Base-by-base conservation (phyloP, 2,797 vertebrate species). In the Sitta carolinensis region DNA sequence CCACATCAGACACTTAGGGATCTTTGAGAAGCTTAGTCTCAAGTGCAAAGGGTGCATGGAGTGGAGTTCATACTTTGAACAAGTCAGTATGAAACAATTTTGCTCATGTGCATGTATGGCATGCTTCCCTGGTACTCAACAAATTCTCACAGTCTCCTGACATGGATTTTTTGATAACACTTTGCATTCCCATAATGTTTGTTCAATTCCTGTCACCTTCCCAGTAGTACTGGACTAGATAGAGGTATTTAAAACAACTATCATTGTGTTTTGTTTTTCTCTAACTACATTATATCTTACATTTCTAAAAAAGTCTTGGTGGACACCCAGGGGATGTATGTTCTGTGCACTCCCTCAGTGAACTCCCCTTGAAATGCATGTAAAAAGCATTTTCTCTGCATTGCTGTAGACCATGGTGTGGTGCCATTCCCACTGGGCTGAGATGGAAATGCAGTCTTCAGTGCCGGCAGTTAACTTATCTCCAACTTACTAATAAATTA, bases 121-220 rank as follows among this genome's bases (percentile, higher is more conserved):
- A 96, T 4, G 0, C 82, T 94, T 87, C 52, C 55, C 67, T n/a
- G 10, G 38, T 61, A 38, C 80, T 94, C 42, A 29, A 64, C 51
- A 80, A 88, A 94, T 94, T 93, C 84, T 84, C 87, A 29, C 3
- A 45, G 29, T 75, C 54, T 84, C 86, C 94, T 62, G 26, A 63
- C 45, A 59, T 50, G 50, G 30, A 51, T 48, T 80, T 77, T 95
- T 54, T 88, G 57, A 70, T 81, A 93, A 75, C 69, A 61, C 10
- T 58, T 89, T 80, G 52, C 59, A 77, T 95, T 94, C 69, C 63
- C 20, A 5, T 54, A 40, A 50, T 67, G 27, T 55, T 87, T 92
- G 43, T 59, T 94, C 14, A 57, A 72, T 86, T 92, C 20, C 11
- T 84, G n/a, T 79, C 36, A 69, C 48, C 48, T 82, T 78, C 17